phyloP scores from a whole-genome alignment of 92 coral and sea anemone genomes.

The Paragorgia papillata region DNA sequence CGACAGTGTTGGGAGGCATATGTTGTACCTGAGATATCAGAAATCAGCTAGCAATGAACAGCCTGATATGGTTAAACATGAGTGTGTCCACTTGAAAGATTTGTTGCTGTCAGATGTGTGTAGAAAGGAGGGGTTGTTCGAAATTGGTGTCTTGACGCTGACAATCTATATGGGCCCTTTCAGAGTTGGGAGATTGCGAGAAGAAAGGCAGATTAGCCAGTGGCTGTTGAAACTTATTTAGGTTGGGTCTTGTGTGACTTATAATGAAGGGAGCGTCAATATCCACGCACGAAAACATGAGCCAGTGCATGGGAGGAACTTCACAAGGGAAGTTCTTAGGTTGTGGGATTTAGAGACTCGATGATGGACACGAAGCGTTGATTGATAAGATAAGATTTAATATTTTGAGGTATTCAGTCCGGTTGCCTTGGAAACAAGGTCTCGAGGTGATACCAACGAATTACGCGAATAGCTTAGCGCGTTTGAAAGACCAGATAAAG shows the following conservation, averaged over 20 bases:
- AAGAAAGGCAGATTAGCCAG: constrained; percentile 41
- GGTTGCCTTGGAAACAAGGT: constrained; percentile 51
- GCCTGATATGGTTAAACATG: constrained; percentile 42
- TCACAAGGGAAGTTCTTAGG: constrained; percentile 14
- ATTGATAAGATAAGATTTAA: constrained; percentile 27
- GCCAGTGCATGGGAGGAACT: background rate
- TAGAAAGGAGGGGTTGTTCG: background rate
- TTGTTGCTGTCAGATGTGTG: constrained; percentile 50
- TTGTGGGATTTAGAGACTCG: constrained; percentile 40
- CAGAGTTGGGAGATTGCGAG: constrained; percentile 24
- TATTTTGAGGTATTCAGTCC: constrained; percentile 40
- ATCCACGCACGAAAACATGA: too few relatives aligned
- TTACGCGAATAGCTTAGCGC: constrained; percentile 39
- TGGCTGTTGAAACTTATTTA: constrained; percentile 40
- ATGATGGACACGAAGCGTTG: constrained; percentile 46
- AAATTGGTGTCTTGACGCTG: background rate
- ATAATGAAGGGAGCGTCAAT: background rate
- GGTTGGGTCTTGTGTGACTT: constrained; percentile 42
- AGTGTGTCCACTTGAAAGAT: constrained; percentile 50
- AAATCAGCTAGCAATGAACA: constrained; percentile 50
- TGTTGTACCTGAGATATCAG: constrained; percentile 53
- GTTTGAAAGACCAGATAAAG: constrained; percentile 43
- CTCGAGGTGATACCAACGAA: constrained; percentile 2
- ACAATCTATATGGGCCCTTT: constrained; percentile 4
- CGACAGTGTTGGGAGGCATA: constrained; percentile 23